These are phyloP conservation scores for Cotesia vestalis DNA, from an alignment of 1,140 invertebrate species.

Conservation along the genomic window DNA sequence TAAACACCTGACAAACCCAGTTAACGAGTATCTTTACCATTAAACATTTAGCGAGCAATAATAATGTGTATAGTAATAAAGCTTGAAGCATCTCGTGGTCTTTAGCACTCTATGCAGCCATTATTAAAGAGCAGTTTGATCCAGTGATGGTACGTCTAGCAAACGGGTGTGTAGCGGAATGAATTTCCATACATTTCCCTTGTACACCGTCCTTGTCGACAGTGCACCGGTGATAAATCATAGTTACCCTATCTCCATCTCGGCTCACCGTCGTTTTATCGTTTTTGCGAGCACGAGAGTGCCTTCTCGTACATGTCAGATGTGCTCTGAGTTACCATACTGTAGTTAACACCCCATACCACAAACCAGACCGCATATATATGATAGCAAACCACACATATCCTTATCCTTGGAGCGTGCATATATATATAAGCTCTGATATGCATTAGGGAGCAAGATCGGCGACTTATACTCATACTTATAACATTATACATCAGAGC, in stretches of 20 bases:
- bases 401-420: no score
- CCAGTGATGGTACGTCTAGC: conserved; percentile 16
- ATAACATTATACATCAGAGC: no score
- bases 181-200: conserved; percentile 48
- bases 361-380: no score
- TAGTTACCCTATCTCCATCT: conserved; percentile 28
- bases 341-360: not conserved
- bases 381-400: no score
- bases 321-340: conserved; percentile 1
- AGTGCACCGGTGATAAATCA: conserved; percentile 43
- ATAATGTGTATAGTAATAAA: no score
- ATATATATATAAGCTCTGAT: no score
- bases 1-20: no score
- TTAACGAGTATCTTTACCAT: no score
- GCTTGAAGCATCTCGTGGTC: conserved; percentile 5
- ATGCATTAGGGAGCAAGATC: no score
- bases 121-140: conserved; percentile 40
- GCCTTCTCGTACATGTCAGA: conserved; percentile 7
- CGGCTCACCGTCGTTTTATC: conserved; percentile 10
- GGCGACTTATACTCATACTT: no score
- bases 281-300: not conserved
- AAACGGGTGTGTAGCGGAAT: conserved; percentile 36
- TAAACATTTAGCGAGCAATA: no score
- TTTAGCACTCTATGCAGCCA: conserved; percentile 15
- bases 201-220: conserved; percentile 23